These are phyloP conservation scores for Polypterus senegalus DNA, from an alignment of 2,113 vertebrate genomes.

Conservation along the genomic window DNA sequence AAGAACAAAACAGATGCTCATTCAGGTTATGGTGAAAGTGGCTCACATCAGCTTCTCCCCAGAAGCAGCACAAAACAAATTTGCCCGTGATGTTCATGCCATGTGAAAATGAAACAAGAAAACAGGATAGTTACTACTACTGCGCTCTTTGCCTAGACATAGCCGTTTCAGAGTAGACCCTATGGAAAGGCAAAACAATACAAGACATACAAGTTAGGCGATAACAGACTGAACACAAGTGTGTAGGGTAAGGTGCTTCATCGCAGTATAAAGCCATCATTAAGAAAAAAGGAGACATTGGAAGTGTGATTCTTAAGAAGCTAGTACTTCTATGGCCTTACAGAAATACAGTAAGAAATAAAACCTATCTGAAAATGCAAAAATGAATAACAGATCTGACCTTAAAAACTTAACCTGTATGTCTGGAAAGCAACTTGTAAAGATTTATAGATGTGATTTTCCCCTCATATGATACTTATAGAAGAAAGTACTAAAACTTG, in stretches of 20 bases:
- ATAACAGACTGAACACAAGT: conserved; percentile 53
- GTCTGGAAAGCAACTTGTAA: no score
- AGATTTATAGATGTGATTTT: background rate
- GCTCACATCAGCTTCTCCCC: conserved; percentile 35
- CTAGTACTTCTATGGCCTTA: conserved; percentile 33
- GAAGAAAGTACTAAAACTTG: no score
- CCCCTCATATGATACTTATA: conserved; percentile 4
- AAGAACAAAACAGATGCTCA: conserved; percentile 19
- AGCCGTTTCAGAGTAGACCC: conserved; percentile 98
- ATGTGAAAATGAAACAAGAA: conserved; percentile 56
- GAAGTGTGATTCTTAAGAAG: conserved; percentile 37
- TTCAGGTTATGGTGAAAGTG: conserved; percentile 20
- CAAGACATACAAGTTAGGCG: conserved; percentile 91
- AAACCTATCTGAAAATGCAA: conserved; percentile 4
- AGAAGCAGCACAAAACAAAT: conserved; percentile 28
- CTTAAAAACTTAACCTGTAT: no score
- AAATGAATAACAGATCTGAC: conserved; percentile 3
- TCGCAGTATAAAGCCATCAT: conserved; percentile 58
- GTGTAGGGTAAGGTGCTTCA: conserved; percentile 65
- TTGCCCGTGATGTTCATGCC: conserved; percentile 43
- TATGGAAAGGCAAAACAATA: conserved; percentile 82
- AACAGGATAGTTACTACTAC: conserved; percentile 96
- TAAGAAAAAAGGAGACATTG: conserved; percentile 41
- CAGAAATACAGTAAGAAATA: conserved; percentile 8
- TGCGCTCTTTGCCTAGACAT: conserved; percentile 98